Evolutionary conservation across 1,140 invertebrate genomes (phyloP), one percentile per base, ranked within the genome.

Genomic region (Amyelois transitella): DNA sequence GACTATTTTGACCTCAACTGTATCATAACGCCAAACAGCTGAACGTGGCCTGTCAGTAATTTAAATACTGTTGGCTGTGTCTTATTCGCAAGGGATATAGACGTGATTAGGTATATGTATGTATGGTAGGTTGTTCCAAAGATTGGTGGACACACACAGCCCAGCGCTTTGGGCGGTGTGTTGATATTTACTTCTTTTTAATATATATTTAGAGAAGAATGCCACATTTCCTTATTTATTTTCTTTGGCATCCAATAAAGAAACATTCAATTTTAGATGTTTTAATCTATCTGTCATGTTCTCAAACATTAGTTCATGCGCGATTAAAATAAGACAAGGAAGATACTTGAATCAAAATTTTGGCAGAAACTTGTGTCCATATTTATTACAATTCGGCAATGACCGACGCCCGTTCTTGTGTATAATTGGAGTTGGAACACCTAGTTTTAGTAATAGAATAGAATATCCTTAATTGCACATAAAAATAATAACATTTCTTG

Each of bases 301-400:
- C 25, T 28, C 25, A 28, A 28, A 8, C n/a, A n/a, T 28, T 12
- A 28, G 7, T 10, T 28, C 25, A 28, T 8, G 12, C n/a, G 21
- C 43, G 49, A 51, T 32, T 28, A 48, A 77, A 78, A 80, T 78
- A 78, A 56, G 61, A 62, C 43, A 58, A 65, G 56, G 62, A 65
- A 68, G 48, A 60, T 56, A 49, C 60, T 69, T 81, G 81, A 84
- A 51, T 84, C 78, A 82, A 61, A 66, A 72, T 72, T 76, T 82
- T 85, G 77, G 78, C 77, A 81, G 72, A 63, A 58, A 66, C 58
- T 53, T 53, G 51, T 64, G 56, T 64, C 58, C 55, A 69, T 72
- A 67, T 53, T 50, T 63, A 58, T 48, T 61, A 58, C 63, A 56
- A 58, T 61, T 65, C 63, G 62, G 64, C 67, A 76, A 69, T 75